Conservation (phyloP, 2,113 vertebrate genomes). For the Cromileptes altivelis region DNA sequence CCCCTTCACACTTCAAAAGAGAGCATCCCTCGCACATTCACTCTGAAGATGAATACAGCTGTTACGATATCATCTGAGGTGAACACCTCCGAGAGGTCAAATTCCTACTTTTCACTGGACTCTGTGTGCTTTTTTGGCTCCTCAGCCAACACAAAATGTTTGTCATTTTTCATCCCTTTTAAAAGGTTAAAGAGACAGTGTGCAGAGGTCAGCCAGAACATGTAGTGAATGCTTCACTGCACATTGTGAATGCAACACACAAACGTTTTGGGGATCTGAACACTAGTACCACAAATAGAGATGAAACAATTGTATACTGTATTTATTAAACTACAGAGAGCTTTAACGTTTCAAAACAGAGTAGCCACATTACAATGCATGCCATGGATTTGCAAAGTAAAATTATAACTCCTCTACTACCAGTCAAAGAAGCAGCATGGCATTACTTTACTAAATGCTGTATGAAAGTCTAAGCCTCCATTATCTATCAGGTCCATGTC, state of each 20-base stretch:
- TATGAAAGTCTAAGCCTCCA: conserved; percentile 1
- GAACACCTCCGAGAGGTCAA: conserved; percentile 43
- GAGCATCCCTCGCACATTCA: conserved; percentile 42
- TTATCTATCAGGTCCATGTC: neutral
- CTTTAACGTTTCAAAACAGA: neutral
- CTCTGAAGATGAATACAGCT: conserved; percentile 67
- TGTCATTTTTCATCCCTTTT: conserved; percentile 6
- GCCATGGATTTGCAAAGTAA: neutral
- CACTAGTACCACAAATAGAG: neutral
- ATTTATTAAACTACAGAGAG: neutral
- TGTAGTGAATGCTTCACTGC: neutral
- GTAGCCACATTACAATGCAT: neutral
- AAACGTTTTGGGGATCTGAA: neutral
- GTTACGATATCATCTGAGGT: conserved; percentile 61
- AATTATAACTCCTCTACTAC: neutral
- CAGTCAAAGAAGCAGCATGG: neutral
- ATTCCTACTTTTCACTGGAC: conserved; percentile 56
- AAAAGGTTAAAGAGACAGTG: conserved; percentile 4
- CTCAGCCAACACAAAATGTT: conserved; percentile 16
- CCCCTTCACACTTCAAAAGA: conserved; percentile 74
- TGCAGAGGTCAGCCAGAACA: neutral
- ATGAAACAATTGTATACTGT: neutral
- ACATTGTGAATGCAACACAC: neutral
- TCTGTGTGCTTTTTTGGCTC: conserved; percentile 11
- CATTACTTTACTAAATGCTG: conserved; percentile 2